Evolutionary conservation across 2,888 invertebrate genomes (phyloP).

Genomic region (Hydrotaea diabolus): DNA sequence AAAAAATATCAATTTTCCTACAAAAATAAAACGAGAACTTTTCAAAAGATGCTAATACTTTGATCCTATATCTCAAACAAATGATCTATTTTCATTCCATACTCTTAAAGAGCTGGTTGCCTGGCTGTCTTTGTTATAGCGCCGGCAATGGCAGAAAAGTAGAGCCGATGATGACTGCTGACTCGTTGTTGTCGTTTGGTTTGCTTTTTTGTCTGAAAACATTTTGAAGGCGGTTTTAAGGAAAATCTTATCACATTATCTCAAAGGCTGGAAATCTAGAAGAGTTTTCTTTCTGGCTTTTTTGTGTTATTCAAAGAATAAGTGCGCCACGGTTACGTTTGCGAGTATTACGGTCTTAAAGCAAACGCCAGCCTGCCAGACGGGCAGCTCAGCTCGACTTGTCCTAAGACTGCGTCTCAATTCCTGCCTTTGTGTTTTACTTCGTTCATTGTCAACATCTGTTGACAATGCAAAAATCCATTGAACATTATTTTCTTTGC

Average conservation of each 20-base stretch:
- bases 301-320: conserved; percentile 64
- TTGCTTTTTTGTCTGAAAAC: neutral
- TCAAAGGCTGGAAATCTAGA: conserved; percentile 65
- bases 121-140: conserved; percentile 43
- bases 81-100: conserved; percentile 59
- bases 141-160: neutral
- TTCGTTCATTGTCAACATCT: conserved; percentile 64
- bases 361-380: conserved; percentile 26
- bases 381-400: neutral
- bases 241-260: conserved; percentile 65
- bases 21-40: neutral
- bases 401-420: conserved; percentile 21
- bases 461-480: conserved; percentile 59
- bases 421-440: conserved; percentile 19
- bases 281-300: conserved; percentile 53
- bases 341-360: conserved; percentile 43
- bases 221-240: conserved; percentile 65
- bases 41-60: conserved; percentile 62
- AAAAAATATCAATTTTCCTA: conserved; percentile 66
- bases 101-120: conserved; percentile 2
- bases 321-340: conserved; percentile 60
- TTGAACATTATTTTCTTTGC: neutral
- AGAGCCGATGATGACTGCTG: neutral
- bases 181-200: conserved; percentile 9
- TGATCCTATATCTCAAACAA: conserved; percentile 65